A percentile compares a stretch with the other conserved stretches of the same genome.
phyloP scores from a whole-genome alignment of 1,140 invertebrate species.

The Papilio dardanus region DNA sequence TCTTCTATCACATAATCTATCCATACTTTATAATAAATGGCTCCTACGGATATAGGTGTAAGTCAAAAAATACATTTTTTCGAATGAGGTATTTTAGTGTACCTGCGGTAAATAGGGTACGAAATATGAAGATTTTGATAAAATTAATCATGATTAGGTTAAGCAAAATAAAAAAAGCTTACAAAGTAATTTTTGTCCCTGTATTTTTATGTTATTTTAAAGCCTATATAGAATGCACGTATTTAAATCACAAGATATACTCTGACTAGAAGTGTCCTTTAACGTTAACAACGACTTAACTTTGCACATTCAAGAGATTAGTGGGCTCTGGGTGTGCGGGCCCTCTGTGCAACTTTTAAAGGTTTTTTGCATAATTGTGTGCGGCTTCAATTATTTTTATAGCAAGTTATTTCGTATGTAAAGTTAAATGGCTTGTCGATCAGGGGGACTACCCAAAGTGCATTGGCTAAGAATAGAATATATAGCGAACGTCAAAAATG shows the following conservation, averaged over 20 bases:
- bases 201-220: background rate
- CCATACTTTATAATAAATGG: background rate
- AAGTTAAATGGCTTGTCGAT: background rate
- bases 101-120: no score
- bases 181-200: no score
- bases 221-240: background rate
- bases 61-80: background rate
- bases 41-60: background rate
- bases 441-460: no score
- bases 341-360: background rate
- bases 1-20: background rate
- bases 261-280: constrained; percentile 16
- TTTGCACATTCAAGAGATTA: constrained; percentile 25
- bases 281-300: constrained; percentile 14
- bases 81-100: background rate
- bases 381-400: constrained; percentile 4
- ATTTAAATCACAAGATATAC: background rate
- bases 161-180: no score
- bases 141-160: no score
- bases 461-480: no score
- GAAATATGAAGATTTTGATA: no score
- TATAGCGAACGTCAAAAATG: no score
- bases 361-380: constrained; percentile 21
- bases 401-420: background rate
- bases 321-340: background rate